Evolutionary conservation across 2,113 vertebrate species (phyloP).

Genomic region (Indicator indicator): DNA sequence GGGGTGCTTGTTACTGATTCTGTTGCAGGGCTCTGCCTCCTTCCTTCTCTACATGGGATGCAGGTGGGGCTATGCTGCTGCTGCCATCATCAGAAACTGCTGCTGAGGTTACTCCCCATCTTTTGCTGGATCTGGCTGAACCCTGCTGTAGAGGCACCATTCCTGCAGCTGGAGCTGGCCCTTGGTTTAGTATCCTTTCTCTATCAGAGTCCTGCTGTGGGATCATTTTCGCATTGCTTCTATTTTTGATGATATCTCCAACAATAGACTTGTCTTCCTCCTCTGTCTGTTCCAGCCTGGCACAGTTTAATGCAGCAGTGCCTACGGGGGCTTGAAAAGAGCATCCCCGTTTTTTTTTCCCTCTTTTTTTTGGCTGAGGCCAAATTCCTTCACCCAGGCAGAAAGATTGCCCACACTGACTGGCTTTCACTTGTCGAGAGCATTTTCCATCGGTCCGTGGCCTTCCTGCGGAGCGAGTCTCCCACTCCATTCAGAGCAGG

Average conservation of each 20-base stretch:
- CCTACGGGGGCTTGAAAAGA: constrained; percentile 71
- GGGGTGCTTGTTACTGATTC: background rate
- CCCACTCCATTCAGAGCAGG: constrained; percentile 53
- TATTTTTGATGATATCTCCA: background rate
- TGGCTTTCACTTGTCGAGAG: constrained; percentile 27
- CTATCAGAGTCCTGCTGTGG: background rate
- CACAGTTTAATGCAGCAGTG: constrained; percentile 40
- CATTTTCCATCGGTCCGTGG: background rate
- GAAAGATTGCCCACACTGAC: constrained; percentile 26
- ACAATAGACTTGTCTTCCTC: background rate
- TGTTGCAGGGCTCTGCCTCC: background rate
- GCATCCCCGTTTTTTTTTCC: background rate
- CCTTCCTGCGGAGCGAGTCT: constrained; percentile 27
- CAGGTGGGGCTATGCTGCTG: background rate
- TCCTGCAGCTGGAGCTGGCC: rapidly evolving
- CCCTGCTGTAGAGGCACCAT: rapidly evolving
- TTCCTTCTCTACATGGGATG: rapidly evolving
- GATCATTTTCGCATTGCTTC: background rate
- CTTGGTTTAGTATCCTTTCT: background rate
- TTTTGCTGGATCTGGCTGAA: rapidly evolving
- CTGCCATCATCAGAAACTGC: background rate
- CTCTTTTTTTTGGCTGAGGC: background rate
- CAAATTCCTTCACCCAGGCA: constrained; percentile 71
- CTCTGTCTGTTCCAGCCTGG: background rate
- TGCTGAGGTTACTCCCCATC: background rate